Evolutionary conservation across 2,797 vertebrate species (phyloP), one percentile per base, ranked within the genome.

Genomic region (Pelobates cultripes): DNA sequence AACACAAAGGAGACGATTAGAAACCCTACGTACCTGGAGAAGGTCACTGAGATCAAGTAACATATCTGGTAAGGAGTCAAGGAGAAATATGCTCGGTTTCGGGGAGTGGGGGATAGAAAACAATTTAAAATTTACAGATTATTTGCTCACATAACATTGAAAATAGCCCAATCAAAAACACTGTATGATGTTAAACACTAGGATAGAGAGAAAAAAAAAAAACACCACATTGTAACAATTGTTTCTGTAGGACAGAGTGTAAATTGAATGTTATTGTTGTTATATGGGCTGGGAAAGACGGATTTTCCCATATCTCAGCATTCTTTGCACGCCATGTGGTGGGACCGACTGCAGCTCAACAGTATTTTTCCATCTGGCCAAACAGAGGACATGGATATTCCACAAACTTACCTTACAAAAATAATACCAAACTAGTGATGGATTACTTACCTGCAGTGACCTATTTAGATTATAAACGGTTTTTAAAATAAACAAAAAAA

Each of bases 1-100:
- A 78, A 64, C 64, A 70, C 66, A 83, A 64, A 78, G 40, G 44
- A 60, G 51, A 60, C n/a, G 57, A 64, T 68, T 13, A 28, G 57
- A 79, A 85, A 55, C 10, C 41, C 77, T 86, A 88, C 85, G 81
- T 91, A 99, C 98, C 96, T 99, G 98, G 81, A 99, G 89, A 82
- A 99, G 88, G 85, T 99, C 98, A 0, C 98, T 99, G 91, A 99
- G 95, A 84, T 99, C 97, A 73, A 99, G 93, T 75, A 99, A 93
- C 98, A 99, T 99, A 90, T 99, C 98, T 99, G 94, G 43, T 47
- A 77, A 55, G 8, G 51, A 84, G 92, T 95, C 87, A 95, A 95
- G 93, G 93, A 94, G 68, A 10, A 7, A 64, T 28, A n/a, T 28
- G 55, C 13, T 57, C 9, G 13, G 13, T 57, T 14, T 4, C 1